Base-by-base conservation (phyloP, 2,888 invertebrate species). In the Troides aeacus region DNA sequence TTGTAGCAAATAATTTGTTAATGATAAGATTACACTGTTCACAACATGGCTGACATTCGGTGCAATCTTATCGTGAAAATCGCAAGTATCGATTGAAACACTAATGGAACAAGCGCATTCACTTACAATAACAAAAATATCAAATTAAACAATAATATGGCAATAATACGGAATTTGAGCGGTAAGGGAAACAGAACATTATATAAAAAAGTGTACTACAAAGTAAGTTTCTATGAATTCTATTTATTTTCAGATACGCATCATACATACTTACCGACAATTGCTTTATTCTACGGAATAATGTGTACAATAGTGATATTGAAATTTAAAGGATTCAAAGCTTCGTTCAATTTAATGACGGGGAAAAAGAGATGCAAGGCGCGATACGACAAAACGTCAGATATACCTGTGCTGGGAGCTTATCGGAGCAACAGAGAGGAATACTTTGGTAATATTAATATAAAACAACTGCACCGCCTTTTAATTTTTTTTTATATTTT, bases 11-110 rank as follows among this genome's bases (percentile, higher is more conserved):
- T 53, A 69, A 69, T 64, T 75, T 77, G 72, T 74, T 64, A 71
- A 69, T 72, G 90, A 91, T 91, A 88, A 91, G 89, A 90, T 89
- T 81, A 78, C 75, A 83, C 82, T 84, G 84, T 81, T 82, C 80
- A 78, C 76, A 77, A 78, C 77, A 79, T 78, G 78, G 77, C 78
- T 76, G 79, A 77, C 80, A 81, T 78, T 79, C 73, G 71, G 69
- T 74, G 71, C 69, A 88, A 90, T 91, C 89, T 90, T 82, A 90
- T 90, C 90, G 75, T 24, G 66, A 71, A 70, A 69, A 75, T 74
- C 79, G 79, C 77, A 74, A 83, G 84, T 86, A 86, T 86, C 79
- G 86, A 86, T 85, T 78, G 79, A 80, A 73, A 79, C 83, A 80
- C 79, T 82, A 79, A 83, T 82, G 81, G 76, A 75, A 77, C 77